Conservation (phyloP, 2,113 vertebrate genomes). For the Mystacornis crossleyi region DNA sequence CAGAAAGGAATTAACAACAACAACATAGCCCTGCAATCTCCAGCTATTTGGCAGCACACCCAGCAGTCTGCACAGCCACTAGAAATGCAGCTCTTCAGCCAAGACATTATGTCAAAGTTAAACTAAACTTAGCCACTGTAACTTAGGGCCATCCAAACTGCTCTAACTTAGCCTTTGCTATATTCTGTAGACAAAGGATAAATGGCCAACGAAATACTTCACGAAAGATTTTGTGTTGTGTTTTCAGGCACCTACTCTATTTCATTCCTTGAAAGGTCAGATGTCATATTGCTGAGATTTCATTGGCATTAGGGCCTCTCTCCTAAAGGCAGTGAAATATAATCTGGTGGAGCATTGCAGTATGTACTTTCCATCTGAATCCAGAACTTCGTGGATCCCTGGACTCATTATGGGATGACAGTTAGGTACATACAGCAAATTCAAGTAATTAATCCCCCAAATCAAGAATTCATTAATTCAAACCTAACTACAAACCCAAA, state of each 20-base stretch:
- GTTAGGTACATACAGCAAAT: not conserved
- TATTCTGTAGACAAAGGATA: not conserved
- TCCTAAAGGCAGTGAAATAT: not conserved
- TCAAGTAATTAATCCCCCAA: not conserved
- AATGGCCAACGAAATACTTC: not conserved
- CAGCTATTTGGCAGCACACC: not conserved
- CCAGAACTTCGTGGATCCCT: not conserved
- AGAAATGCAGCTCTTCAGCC: not conserved
- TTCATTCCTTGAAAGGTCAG: not conserved
- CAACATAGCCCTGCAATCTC: not conserved
- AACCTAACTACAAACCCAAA: not conserved
- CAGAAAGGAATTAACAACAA: not conserved
- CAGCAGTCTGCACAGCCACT: not conserved
- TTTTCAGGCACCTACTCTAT: not conserved
- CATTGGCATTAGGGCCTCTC: not conserved
- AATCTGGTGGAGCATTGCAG: not conserved
- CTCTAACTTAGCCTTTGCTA: not conserved
- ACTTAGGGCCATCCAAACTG: not conserved
- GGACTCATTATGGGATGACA: not conserved
- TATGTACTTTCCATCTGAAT: not conserved
- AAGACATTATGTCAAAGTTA: not conserved
- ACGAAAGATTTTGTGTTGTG: not conserved
- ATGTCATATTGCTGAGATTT: not conserved
- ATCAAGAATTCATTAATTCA: not conserved
- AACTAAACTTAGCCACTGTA: not conserved